Base-by-base conservation (phyloP, 2,113 vertebrate genomes). In the Myxocyprinus asiaticus region DNA sequence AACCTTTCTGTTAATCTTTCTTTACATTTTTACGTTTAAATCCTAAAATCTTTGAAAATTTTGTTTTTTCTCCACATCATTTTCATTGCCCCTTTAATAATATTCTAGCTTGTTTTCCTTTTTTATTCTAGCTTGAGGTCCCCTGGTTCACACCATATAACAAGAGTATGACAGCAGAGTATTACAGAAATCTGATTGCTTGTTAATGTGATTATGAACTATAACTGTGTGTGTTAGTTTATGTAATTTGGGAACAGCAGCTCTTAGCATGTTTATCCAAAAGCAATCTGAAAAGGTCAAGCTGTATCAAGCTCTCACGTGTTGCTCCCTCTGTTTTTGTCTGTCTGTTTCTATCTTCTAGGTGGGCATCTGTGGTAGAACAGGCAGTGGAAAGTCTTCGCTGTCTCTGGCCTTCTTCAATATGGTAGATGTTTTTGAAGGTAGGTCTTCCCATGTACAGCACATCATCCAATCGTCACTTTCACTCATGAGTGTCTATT, bases 381-480 rank as follows among this genome's bases (percentile, higher is more conserved):
- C 98, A 0, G 98, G 98, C 83, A 99, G 97, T 0, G 98, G 98
- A 63, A 99, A 99, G 88, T 99, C 98, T 0, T 99, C 98, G 0
- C 85, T 99, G 45, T 99, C 98, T 0, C 87, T 99, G 91, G 97
- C 98, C 0, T 97, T 99, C 87, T 99, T 99, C 95, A 94, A 97
- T 88, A 99, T 99, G 98, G 97, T 99, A 80, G 98, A 99, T 55
- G 95, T 99, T 81, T 99, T 96, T 86, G 96, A 99, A 86, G 98
- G 98, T 99, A 80, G 89, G 14, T 94, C 56, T 67, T n/a, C 22
- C 69, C 9, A 48, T 58, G n/a, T 9, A n/a, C 58, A 33, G 33
- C 9, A 22, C 22, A 53, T 69, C 51, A 33, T 56, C 50, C 44
- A 42, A n/a, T 15, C 14, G 6, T n/a, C n/a, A 11, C 55, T 56